Evolutionary conservation across 2,888 invertebrate species (phyloP).

Genomic region (Drosophila longiperda): DNA sequence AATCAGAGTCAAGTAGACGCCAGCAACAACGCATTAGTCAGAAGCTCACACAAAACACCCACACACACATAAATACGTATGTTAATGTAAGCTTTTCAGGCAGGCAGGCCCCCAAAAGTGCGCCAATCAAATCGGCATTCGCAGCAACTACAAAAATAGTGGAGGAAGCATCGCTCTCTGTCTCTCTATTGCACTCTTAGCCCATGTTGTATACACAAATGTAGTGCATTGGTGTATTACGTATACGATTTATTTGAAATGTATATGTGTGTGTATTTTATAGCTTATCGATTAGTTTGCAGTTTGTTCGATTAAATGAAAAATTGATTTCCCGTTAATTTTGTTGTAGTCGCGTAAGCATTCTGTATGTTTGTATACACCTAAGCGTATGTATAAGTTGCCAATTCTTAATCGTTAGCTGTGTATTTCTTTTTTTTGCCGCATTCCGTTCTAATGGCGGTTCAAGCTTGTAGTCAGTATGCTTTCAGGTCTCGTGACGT

Average conservation of each 20-base stretch:
- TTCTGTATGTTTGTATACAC: not conserved
- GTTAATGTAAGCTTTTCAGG: constrained; percentile 5
- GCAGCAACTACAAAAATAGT: constrained; percentile 33
- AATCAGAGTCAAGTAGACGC: constrained; percentile 23
- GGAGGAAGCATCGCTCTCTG: constrained; percentile 11
- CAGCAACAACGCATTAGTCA: constrained; percentile 11
- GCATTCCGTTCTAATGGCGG: constrained; percentile 12
- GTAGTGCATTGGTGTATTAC: constrained; percentile 2
- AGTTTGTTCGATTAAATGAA: constrained; percentile 56
- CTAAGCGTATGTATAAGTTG: constrained; percentile 5
- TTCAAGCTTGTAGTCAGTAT: constrained; percentile 8
- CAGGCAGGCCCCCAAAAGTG: constrained; percentile 58
- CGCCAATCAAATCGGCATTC: constrained; percentile 48
- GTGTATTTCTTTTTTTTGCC: constrained; percentile 5
- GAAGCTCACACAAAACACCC: constrained; percentile 9
- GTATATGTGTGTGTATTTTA: not conserved
- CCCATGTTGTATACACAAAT: not conserved
- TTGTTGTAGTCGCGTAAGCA: not conserved
- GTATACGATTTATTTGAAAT: not conserved
- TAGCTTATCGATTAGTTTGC: constrained; percentile 40
- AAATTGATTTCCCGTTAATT: constrained; percentile 23
- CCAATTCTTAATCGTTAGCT: constrained; percentile 19
- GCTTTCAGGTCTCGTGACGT: constrained; percentile 48
- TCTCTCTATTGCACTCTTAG: not conserved
- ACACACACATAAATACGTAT: constrained; percentile 7